A percentile compares a stretch with the other conserved stretches of the same genome.
Evolutionary conservation across 2,888 invertebrate species (phyloP).

Genomic region (Coelopa pilipes): DNA sequence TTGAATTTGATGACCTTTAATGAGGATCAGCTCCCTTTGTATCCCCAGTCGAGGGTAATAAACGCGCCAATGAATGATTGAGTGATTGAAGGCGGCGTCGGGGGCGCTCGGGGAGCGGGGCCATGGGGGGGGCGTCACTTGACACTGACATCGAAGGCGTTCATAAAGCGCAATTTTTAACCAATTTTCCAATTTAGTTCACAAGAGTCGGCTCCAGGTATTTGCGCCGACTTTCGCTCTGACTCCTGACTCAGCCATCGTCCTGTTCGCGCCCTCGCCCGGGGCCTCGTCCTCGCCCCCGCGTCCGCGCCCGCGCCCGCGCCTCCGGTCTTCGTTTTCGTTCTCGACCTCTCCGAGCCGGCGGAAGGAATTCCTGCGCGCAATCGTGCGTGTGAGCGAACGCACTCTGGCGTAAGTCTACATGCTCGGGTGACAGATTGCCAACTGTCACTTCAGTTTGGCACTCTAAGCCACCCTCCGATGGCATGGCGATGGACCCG

Average conservation of each 20-base stretch:
- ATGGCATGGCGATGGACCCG: not conserved
- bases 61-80: too few relatives aligned
- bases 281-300: too few relatives aligned
- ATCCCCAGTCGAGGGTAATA: too few relatives aligned
- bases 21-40: slow-evolving; percentile 1
- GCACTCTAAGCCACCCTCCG: slow-evolving; percentile 37
- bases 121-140: not conserved
- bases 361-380: slow-evolving; percentile 29
- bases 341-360: not conserved
- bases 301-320: too few relatives aligned
- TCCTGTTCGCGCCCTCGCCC: too few relatives aligned
- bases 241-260: too few relatives aligned
- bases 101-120: too few relatives aligned
- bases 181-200: slow-evolving; percentile 18
- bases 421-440: slow-evolving; percentile 38
- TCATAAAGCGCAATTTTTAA: slow-evolving; percentile 1
- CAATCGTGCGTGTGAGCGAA: slow-evolving; percentile 35
- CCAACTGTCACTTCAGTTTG: slow-evolving; percentile 41
- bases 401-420: slow-evolving; percentile 21
- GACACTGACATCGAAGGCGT: too few relatives aligned
- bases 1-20: not conserved
- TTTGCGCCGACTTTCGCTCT: not conserved
- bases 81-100: not conserved
- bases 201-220: not conserved
- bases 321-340: too few relatives aligned